A percentile compares a stretch with the other conserved stretches of the same genome.
phyloP scores from a whole-genome alignment of 2,113 vertebrate species.

The Entosphenus tridentatus region DNA sequence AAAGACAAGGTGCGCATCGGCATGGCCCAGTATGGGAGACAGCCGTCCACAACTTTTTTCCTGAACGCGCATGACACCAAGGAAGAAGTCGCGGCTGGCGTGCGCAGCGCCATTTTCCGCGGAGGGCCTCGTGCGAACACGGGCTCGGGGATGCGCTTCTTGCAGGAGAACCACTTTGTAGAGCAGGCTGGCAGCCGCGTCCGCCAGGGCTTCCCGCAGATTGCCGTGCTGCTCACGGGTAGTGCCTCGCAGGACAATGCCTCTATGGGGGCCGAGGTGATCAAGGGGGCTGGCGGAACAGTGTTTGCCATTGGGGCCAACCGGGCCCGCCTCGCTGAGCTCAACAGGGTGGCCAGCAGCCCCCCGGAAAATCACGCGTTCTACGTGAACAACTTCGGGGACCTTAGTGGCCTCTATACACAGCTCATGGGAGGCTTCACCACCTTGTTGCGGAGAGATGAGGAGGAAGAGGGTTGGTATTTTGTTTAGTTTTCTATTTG shows the following conservation, averaged over 20 bases:
- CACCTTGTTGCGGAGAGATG: no score
- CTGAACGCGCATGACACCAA: background rate
- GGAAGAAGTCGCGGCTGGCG: background rate
- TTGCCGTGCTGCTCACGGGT: conserved; percentile 15
- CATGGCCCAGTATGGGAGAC: background rate
- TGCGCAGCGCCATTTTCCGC: background rate
- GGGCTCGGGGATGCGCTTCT: background rate
- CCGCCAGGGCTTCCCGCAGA: background rate
- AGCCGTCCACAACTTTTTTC: background rate
- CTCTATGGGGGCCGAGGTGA: background rate
- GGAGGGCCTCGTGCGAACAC: background rate
- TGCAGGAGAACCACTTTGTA: conserved; percentile 1
- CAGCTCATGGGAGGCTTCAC: no score
- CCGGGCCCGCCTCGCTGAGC: no score
- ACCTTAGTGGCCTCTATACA: no score
- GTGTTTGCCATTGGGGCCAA: conserved; percentile 1
- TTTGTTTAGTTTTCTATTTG: no score
- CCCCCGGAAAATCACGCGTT: no score
- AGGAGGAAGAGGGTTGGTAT: no score
- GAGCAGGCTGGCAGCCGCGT: background rate
- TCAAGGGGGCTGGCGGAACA: background rate
- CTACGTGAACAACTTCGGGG: no score
- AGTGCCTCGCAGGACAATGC: background rate
- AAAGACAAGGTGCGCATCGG: conserved; percentile 2
- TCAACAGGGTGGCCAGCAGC: no score